Conservation (phyloP, 1,140 invertebrate genomes). For the Tetramorium parvispinum region DNA sequence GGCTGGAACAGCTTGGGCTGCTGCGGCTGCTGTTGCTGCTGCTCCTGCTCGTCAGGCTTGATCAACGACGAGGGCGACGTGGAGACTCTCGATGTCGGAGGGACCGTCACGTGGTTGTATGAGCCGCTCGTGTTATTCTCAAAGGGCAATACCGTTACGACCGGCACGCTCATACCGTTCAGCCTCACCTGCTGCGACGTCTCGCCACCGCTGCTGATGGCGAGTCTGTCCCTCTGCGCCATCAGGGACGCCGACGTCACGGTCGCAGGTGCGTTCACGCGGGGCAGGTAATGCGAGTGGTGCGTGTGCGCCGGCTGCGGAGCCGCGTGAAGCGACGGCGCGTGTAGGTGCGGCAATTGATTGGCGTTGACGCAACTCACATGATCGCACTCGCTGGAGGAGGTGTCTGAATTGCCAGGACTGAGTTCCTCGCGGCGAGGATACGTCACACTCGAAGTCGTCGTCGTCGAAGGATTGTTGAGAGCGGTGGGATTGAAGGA, state of each 20-base stretch:
- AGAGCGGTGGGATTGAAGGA: too few species aligned
- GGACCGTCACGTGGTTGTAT: background rate
- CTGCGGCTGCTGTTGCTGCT: background rate
- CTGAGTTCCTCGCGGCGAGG: slow-evolving; percentile 65
- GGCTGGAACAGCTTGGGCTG: slow-evolving; percentile 90
- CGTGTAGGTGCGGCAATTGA: too few species aligned
- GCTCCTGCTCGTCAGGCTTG: background rate
- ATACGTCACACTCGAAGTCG: too few species aligned
- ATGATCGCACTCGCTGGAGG: slow-evolving; percentile 82
- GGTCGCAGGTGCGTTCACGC: background rate
- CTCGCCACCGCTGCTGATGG: slow-evolving; percentile 23
- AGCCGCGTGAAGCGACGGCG: too few species aligned
- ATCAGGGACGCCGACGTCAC: slow-evolving; percentile 71
- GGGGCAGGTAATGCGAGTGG: slow-evolving; percentile 34
- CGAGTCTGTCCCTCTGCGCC: slow-evolving; percentile 57
- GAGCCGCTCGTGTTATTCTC: slow-evolving; percentile 51
- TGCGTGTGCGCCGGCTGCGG: slow-evolving; percentile 37
- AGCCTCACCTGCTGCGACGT: slow-evolving; percentile 55
- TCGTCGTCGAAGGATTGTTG: too few species aligned
- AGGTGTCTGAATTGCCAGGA: slow-evolving; percentile 76
- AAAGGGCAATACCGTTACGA: slow-evolving; percentile 62
- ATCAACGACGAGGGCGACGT: background rate
- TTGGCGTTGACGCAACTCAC: slow-evolving; percentile 72
- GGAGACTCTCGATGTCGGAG: background rate
- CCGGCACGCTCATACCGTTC: slow-evolving; percentile 53